Percentiles rank a stretch among this genome's conserved stretches.
phyloP scores from a whole-genome alignment of 2,797 vertebrate genomes.

The Danionella dracula region DNA sequence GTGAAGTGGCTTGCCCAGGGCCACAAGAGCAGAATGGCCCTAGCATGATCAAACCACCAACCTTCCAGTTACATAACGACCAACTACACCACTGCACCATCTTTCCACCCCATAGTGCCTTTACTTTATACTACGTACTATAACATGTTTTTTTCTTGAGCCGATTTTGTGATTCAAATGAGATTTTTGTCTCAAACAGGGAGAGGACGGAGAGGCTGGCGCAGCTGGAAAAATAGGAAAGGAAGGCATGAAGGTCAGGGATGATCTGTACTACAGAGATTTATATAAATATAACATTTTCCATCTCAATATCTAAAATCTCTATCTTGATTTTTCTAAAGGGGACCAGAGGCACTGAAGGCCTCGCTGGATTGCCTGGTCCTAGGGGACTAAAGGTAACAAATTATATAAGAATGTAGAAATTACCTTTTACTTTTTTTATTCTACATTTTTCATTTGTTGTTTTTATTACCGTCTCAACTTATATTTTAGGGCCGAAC shows the following conservation, averaged over 20 bases:
- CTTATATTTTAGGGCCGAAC: slow-evolving; percentile 55
- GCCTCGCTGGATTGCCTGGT: slow-evolving; percentile 69
- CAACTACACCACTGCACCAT: too few relatives aligned
- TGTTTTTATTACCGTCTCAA: background rate
- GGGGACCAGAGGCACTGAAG: slow-evolving; percentile 77
- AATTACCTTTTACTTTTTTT: background rate
- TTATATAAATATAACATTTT: background rate
- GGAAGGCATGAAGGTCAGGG: slow-evolving; percentile 74
- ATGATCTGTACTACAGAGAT: background rate
- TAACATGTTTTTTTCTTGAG: slow-evolving; percentile 23
- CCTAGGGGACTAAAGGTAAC: slow-evolving; percentile 74
- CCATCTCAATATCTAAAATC: slow-evolving; percentile 29
- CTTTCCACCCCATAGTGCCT: too few relatives aligned
- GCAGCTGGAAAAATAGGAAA: slow-evolving; percentile 64
- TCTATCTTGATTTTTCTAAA: slow-evolving; percentile 53
- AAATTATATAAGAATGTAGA: background rate
- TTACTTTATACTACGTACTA: background rate
- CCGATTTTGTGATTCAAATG: too few relatives aligned
- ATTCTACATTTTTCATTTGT: background rate
- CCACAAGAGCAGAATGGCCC: too few relatives aligned
- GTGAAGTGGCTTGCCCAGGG: too few relatives aligned
- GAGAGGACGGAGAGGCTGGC: slow-evolving; percentile 68
- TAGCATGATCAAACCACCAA: too few relatives aligned
- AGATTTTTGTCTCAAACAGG: slow-evolving; percentile 60
- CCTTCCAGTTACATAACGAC: too few relatives aligned